Evolutionary conservation across 2,113 vertebrate species (phyloP).

Genomic region (Prunella himalayana): DNA sequence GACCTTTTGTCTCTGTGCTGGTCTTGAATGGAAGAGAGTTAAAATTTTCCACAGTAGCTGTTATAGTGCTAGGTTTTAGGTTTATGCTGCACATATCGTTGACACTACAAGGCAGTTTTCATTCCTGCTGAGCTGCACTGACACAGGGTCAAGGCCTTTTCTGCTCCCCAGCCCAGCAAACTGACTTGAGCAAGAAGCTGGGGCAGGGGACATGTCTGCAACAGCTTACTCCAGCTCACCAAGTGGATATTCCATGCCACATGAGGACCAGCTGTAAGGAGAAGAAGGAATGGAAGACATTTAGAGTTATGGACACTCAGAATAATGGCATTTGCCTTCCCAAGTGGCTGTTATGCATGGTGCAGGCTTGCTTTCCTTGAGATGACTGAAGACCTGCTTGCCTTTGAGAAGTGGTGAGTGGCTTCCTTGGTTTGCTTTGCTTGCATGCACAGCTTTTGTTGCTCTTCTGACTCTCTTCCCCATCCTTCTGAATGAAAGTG

Average conservation of each 20-base stretch:
- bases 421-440: neutral
- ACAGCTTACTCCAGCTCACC: no score
- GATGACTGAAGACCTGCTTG: neutral
- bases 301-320: neutral
- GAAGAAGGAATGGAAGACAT: neutral
- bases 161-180: neutral
- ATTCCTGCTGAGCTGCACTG: neutral
- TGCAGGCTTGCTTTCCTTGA: neutral
- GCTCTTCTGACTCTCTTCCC: neutral
- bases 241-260: neutral
- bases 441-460: rapidly evolving
- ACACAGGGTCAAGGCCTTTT: neutral
- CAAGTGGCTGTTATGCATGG: rapidly evolving
- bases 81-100: no score
- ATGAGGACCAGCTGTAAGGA: neutral
- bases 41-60: neutral
- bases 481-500: rapidly evolving
- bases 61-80: neutral
- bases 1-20: neutral
- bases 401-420: rapidly evolving
- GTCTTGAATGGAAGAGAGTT: neutral
- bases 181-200: neutral
- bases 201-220: rapidly evolving
- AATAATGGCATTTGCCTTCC: neutral
- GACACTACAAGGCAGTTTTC: neutral